Base-by-base conservation (phyloP, 1,140 invertebrate genomes). In the Drosophila guanche region DNA sequence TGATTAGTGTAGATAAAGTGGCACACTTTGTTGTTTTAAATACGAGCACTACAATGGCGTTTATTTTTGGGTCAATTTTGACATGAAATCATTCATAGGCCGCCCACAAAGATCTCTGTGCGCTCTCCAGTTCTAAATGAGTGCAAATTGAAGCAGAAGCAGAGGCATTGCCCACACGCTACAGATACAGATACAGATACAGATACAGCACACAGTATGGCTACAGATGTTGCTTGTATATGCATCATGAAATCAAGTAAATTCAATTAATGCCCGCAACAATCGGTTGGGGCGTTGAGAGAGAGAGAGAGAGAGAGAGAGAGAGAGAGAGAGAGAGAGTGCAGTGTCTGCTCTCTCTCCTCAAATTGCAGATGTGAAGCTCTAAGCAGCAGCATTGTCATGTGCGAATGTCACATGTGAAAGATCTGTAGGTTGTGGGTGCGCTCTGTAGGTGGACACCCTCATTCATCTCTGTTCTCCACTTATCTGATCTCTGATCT, bases 211-310 rank as follows among this genome's bases (percentile, higher is more conserved):
- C n/a, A 37, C 16, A 25, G 45, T 4, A 25, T 40, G 16, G 56
- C 46, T 52, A 42, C 41, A 60, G 27, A 37, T 22, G 40, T 12
- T 33, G 23, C 48, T 47, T 56, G 29, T 53, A 43, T 50, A 43
- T 50, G 23, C 72, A 69, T 76, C 63, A 85, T 85, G 47, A 86
- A 85, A 85, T 85, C 67, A 86, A 81, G 77, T 62, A 63, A 66
- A 85, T 85, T 85, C 68, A 77, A 81, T 85, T 86, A 69, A 86
- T 62, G 63, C 42, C 25, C 43, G 29, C 66, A 69, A 66, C 54
- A n/a, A 42, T 47, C 40, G 58, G 33, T 57, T 20, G 16, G 16
- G 27, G 33, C 42, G 40, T 40, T 23, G 25, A 42, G 50, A 72
- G 54, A 57, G 55, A 41, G 45, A 62, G 29, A 42, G 50, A 72